phyloP scores from a whole-genome alignment of 2,113 vertebrate genomes.

The Polypterus senegalus region DNA sequence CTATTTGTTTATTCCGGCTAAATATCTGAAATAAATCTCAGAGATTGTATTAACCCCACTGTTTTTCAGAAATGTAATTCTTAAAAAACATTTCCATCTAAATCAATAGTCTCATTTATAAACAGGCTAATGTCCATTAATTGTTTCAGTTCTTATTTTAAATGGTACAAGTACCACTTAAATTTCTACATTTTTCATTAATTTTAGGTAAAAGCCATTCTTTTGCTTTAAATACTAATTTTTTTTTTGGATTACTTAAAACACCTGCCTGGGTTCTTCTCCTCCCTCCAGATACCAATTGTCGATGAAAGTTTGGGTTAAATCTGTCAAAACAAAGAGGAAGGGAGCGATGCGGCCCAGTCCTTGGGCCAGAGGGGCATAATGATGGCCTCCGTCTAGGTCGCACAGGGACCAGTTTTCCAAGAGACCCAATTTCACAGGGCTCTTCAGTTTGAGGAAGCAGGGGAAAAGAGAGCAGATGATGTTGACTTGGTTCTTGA shows the following conservation, averaged over 20 bases:
- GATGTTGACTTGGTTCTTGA: conserved; percentile 4
- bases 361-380: conserved; percentile 4
- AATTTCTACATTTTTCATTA: too few relatives aligned
- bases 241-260: background rate
- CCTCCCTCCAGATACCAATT: conserved; percentile 6
- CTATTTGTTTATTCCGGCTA: too few relatives aligned
- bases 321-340: conserved; percentile 15
- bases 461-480: conserved; percentile 5
- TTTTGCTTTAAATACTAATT: too few relatives aligned
- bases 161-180: too few relatives aligned
- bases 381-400: conserved; percentile 8
- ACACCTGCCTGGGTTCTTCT: conserved; percentile 12
- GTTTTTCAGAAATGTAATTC: too few relatives aligned
- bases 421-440: background rate
- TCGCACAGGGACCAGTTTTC: conserved; percentile 2
- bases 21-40: too few relatives aligned
- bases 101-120: too few relatives aligned
- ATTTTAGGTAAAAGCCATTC: too few relatives aligned
- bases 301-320: conserved; percentile 5
- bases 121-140: too few relatives aligned
- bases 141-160: too few relatives aligned
- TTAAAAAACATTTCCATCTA: too few relatives aligned
- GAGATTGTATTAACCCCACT: too few relatives aligned
- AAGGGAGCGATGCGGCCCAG: background rate
- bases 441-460: background rate